phyloP scores from a whole-genome alignment of 1,140 invertebrate genomes.

The Nephila pilipes region DNA sequence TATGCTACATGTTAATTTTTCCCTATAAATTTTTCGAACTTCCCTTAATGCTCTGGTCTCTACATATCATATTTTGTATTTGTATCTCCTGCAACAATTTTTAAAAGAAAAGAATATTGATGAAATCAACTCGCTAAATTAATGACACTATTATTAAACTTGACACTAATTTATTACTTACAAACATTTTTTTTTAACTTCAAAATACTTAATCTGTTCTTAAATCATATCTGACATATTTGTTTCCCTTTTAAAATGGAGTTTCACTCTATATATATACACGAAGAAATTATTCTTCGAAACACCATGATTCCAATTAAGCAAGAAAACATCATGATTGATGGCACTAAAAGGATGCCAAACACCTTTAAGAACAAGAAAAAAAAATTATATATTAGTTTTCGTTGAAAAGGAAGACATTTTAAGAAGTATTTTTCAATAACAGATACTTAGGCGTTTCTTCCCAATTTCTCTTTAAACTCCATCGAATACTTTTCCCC shows the following conservation, averaged over 20 bases:
- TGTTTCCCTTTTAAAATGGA: not conserved
- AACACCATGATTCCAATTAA: not conserved
- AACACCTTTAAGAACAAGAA: not conserved
- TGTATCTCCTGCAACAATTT: not conserved
- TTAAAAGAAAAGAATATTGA: not conserved
- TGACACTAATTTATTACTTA: not conserved
- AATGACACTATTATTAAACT: not conserved
- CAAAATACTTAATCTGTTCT: not conserved
- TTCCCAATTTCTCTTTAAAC: conserved; percentile 11
- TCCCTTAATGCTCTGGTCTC: no score
- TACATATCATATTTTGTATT: no score
- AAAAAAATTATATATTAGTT: not conserved
- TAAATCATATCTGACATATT: not conserved
- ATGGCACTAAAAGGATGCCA: conserved; percentile 18
- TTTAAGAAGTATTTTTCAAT: conserved; percentile 53
- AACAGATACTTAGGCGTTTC: conserved; percentile 29
- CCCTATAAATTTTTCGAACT: no score
- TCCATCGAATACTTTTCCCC: not conserved
- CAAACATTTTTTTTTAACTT: not conserved
- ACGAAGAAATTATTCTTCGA: not conserved
- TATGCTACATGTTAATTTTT: no score
- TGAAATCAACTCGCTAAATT: not conserved
- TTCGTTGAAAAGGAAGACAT: conserved; percentile 32
- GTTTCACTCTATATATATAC: not conserved
- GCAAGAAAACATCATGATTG: conserved; percentile 27